phyloP scores from a whole-genome alignment of 2,113 vertebrate genomes.

The Stegastes partitus region DNA sequence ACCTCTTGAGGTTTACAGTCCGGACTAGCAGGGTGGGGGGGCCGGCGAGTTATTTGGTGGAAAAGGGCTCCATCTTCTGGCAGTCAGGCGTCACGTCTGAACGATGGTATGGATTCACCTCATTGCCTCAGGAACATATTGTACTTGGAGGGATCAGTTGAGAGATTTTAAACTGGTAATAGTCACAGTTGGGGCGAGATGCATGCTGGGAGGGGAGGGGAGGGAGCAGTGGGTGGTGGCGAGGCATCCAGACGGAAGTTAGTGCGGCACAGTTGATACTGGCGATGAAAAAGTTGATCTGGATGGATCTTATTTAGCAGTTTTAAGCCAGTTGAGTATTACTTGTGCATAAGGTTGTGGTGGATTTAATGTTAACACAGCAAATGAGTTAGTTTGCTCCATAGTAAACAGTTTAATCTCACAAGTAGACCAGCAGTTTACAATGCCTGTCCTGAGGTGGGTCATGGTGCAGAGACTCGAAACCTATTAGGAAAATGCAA shows the following conservation, averaged over 20 bases:
- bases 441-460: too few relatives aligned
- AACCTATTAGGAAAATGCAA: too few relatives aligned
- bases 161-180: constrained; percentile 55
- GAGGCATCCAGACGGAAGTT: constrained; percentile 26
- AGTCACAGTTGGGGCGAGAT: constrained; percentile 41
- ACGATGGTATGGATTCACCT: constrained; percentile 7
- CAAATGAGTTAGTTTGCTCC: neutral
- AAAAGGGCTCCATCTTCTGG: constrained; percentile 70
- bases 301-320: too few relatives aligned
- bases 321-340: neutral
- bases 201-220: constrained; percentile 57
- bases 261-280: neutral
- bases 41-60: constrained; percentile 34
- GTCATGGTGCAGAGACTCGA: too few relatives aligned
- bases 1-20: neutral
- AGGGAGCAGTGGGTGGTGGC: constrained; percentile 9
- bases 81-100: neutral
- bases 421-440: neutral
- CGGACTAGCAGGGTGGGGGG: neutral
- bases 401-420: neutral
- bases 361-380: neutral
- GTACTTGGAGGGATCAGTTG: constrained; percentile 61
- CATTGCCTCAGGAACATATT: constrained; percentile 52
- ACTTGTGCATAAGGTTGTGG: neutral
- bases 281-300: neutral